Conservation (phyloP, 1,140 invertebrate species). For the Coelopa frigida region DNA sequence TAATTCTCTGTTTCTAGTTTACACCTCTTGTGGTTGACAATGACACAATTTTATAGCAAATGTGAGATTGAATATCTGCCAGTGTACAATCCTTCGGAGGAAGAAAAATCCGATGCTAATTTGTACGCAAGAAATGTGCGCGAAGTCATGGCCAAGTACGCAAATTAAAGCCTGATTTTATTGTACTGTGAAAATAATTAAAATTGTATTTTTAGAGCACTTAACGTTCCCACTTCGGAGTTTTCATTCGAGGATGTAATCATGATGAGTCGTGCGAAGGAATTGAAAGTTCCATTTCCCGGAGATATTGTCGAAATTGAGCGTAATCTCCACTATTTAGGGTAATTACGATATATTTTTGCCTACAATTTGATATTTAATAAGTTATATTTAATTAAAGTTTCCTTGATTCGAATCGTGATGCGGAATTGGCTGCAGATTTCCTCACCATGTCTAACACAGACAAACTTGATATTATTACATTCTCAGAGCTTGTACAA, state of each 20-base stretch:
- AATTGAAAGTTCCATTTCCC: slow-evolving; percentile 68
- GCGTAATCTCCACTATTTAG: slow-evolving; percentile 63
- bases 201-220: slow-evolving; percentile 51
- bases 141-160: slow-evolving; percentile 85
- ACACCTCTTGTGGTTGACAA: slow-evolving; percentile 77
- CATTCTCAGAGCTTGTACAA: slow-evolving; percentile 30
- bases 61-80: slow-evolving; percentile 94
- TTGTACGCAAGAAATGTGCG: slow-evolving; percentile 87
- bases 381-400: slow-evolving; percentile 7
- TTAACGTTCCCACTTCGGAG: slow-evolving; percentile 78
- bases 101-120: slow-evolving; percentile 80
- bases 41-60: slow-evolving; percentile 82
- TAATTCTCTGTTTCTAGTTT: background rate
- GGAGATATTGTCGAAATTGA: slow-evolving; percentile 68
- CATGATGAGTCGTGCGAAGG: slow-evolving; percentile 72
- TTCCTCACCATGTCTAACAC: slow-evolving; percentile 23
- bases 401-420: slow-evolving; percentile 23
- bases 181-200: slow-evolving; percentile 4
- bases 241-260: slow-evolving; percentile 90
- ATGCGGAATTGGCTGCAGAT: slow-evolving; percentile 23
- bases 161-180: slow-evolving; percentile 18
- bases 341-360: slow-evolving; percentile 45
- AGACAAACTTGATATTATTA: slow-evolving; percentile 31
- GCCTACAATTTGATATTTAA: background rate
- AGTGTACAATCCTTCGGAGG: slow-evolving; percentile 80